Base-by-base conservation (phyloP, 2,797 vertebrate species). In the Cynodonichthys magdalenae region DNA sequence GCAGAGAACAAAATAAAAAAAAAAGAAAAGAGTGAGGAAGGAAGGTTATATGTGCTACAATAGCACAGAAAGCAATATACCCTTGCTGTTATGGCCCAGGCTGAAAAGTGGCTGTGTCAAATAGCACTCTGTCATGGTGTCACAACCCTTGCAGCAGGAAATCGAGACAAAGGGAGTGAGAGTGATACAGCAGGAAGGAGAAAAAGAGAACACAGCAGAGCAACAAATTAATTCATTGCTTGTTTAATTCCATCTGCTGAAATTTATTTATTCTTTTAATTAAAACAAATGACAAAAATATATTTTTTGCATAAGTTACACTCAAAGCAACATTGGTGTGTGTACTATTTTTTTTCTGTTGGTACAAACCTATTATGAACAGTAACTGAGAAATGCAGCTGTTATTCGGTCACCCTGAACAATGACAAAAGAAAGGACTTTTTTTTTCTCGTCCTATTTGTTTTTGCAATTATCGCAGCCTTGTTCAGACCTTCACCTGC, bases 401-500 rank as follows among this genome's bases (percentile, higher is more conserved):
- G 36, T 54, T 71, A 41, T 48, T 59, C 53, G 46, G 59, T 63
- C 92, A 96, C 92, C 75, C 89, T 93, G 50, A 81, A 89, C 87
- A 60, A 89, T 90, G 15, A 41, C 91, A 87, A 67, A 94, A 59
- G 27, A 15, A 36, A 90, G 64, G 95, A 93, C n/a, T 90, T 87
- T 69, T 92, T 92, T 92, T 94, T 51, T 46, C 24, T 24, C 24
- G 2, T 59, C 34, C 61, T 79, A 79, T 82, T 70, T 80, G 60
- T 59, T 52, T 81, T 39, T 63, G 67, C 18, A 36, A 68, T 61
- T 66, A 68, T 5, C 6, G 41, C 54, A 45, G 41, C 67, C 49
- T 56, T 62, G 27, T 72, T 71, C 4, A 54, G 56, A 63, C 71
- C 68, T 79, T 51, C 63, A 59, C 42, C 69, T 53, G 50, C 52